Evolutionary conservation across 2,113 vertebrate genomes (phyloP).

Genomic region (Scomber colias): DNA sequence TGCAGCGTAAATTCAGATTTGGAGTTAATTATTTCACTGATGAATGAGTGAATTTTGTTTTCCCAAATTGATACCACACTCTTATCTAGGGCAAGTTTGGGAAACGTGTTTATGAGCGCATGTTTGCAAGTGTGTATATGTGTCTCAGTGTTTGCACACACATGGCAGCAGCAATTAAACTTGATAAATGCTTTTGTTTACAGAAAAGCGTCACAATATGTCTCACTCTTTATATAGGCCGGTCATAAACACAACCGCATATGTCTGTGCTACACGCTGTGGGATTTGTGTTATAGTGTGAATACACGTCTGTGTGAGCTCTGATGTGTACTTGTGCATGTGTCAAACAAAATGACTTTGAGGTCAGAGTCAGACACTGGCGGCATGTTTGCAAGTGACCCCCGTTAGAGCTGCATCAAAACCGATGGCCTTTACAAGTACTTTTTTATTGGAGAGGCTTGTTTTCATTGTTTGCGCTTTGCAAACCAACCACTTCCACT

Average conservation of each 20-base stretch:
- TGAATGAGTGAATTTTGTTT: conserved; percentile 23
- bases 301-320: conserved; percentile 3
- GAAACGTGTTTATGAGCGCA: conserved; percentile 22
- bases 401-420: conserved; percentile 54
- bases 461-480: conserved; percentile 65
- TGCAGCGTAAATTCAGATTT: conserved; percentile 5
- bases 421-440: conserved; percentile 41
- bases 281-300: conserved; percentile 35
- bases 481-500: conserved; percentile 58
- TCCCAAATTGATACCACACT: conserved; percentile 55
- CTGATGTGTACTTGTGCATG: conserved; percentile 13
- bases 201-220: conserved; percentile 58
- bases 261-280: conserved; percentile 33
- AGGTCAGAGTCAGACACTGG: conserved; percentile 45
- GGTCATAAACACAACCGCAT: conserved; percentile 59
- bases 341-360: conserved; percentile 32
- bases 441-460: conserved; percentile 54
- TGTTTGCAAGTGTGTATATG: conserved; percentile 27
- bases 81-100: conserved; percentile 20
- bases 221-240: conserved; percentile 61
- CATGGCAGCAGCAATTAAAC: conserved; percentile 61
- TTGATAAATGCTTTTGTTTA: conserved; percentile 75
- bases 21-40: conserved; percentile 39
- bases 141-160: conserved; percentile 32
- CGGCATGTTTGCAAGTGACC: conserved; percentile 36